Conservation (phyloP, 1,140 invertebrate species). For the Colletes latitarsis region DNA sequence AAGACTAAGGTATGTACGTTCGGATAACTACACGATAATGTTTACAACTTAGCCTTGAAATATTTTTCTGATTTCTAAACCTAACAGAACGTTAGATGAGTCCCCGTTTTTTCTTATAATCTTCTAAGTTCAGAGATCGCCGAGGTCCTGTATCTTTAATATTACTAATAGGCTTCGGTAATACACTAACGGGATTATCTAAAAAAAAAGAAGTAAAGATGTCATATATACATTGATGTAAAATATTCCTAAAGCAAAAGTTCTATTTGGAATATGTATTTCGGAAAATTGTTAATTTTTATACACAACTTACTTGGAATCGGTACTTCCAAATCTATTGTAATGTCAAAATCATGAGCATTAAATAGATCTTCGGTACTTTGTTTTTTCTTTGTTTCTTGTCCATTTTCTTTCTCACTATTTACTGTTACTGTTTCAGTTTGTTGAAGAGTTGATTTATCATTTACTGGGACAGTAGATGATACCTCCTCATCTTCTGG, state of each 20-base stretch:
- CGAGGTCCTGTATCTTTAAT: constrained; percentile 91
- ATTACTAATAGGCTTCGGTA: constrained; percentile 87
- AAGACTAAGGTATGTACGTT: constrained; percentile 10
- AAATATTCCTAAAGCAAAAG: neutral
- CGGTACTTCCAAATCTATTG: constrained; percentile 94
- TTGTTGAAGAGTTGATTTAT: constrained; percentile 47
- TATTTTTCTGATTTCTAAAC: constrained; percentile 29
- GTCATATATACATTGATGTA: neutral
- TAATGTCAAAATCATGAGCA: constrained; percentile 98
- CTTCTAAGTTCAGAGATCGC: constrained; percentile 95
- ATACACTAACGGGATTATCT: constrained; percentile 87
- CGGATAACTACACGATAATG: constrained; percentile 32
- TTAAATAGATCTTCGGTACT: constrained; percentile 91
- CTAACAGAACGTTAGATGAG: constrained; percentile 87
- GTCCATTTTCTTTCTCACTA: constrained; percentile 74
- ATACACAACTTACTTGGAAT: constrained; percentile 85
- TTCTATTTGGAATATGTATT: neutral
- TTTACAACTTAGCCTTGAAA: constrained; percentile 38
- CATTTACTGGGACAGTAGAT: constrained; percentile 47
- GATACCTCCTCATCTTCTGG: constrained; percentile 79
- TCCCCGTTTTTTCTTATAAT: constrained; percentile 97
- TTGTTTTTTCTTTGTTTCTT: constrained; percentile 78
- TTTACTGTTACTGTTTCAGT: constrained; percentile 54
- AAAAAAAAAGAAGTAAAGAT: constrained; percentile 53
- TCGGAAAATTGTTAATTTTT: constrained; percentile 25